Conservation (phyloP, 1,140 invertebrate species). For the Zaprionus inermis region DNA sequence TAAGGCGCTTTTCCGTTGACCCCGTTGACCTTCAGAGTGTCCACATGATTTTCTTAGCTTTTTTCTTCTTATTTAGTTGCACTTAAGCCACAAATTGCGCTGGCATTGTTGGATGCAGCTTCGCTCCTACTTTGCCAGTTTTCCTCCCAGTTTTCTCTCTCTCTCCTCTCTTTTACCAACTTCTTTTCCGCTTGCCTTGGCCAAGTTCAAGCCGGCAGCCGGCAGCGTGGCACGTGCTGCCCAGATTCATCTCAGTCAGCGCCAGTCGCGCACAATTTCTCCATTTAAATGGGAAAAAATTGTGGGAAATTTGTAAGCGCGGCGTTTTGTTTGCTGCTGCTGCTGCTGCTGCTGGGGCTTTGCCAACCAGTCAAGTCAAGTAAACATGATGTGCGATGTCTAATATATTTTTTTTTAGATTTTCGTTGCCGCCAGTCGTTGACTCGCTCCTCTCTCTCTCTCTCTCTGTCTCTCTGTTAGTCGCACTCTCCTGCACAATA, state of each 20-base stretch:
- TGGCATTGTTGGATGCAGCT: conserved; percentile 28
- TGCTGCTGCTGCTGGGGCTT: conserved; percentile 53
- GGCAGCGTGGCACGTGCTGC: conserved; percentile 63
- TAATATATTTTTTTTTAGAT: conserved; percentile 60
- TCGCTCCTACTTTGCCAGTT: neutral
- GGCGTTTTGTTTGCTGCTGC: conserved; percentile 65
- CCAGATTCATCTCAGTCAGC: conserved; percentile 76
- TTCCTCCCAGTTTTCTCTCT: neutral
- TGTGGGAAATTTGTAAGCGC: conserved; percentile 75
- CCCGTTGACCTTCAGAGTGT: conserved; percentile 3
- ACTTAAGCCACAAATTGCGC: conserved; percentile 41
- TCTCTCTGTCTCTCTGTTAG: neutral
- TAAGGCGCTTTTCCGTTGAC: neutral
- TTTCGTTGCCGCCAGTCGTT: conserved; percentile 8
- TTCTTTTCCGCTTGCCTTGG: conserved; percentile 28
- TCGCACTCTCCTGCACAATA: conserved; percentile 55
- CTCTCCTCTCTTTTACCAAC: neutral
- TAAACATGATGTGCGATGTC: conserved; percentile 75
- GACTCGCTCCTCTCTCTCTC: neutral
- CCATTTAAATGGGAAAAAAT: conserved; percentile 77
- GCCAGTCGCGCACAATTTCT: conserved; percentile 69
- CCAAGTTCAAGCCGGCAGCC: conserved; percentile 50
- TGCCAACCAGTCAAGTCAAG: conserved; percentile 71
- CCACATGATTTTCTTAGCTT: conserved; percentile 11
- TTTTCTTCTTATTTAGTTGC: conserved; percentile 31